phyloP scores from a whole-genome alignment of 2,797 vertebrate genomes.

The Crypturellus tataupa region DNA sequence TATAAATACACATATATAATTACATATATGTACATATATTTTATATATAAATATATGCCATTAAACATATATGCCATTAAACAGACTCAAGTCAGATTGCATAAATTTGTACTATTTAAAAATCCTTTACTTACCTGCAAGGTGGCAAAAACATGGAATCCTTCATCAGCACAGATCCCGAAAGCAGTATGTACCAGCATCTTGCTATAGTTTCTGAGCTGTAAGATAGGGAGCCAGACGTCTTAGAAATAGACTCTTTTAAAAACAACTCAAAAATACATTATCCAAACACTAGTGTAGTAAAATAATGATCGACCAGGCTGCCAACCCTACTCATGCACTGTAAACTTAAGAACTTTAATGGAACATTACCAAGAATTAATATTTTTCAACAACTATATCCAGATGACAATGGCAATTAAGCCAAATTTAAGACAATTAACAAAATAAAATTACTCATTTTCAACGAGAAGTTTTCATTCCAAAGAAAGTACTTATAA shows the following conservation, averaged over 20 bases:
- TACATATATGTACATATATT: not conserved
- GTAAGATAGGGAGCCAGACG: conserved; percentile 55
- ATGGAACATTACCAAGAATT: accelerated
- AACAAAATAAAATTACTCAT: not conserved
- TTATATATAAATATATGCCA: not conserved
- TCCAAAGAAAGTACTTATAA: not conserved
- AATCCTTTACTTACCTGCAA: conserved; percentile 79
- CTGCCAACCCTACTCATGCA: accelerated
- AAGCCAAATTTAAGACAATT: not conserved
- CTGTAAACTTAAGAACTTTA: not conserved
- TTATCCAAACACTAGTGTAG: not conserved
- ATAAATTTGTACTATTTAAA: not conserved
- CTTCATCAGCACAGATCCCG: conserved; percentile 94
- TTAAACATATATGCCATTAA: not conserved
- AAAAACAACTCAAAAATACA: not conserved
- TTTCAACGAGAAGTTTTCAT: not conserved
- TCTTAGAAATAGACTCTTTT: not conserved
- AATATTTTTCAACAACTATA: not conserved
- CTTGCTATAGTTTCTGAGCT: conserved; percentile 93
- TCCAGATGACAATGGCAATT: not conserved
- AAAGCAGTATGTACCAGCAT: conserved; percentile 96
- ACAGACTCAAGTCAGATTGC: not conserved
- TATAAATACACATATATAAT: not conserved
- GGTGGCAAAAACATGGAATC: conserved; percentile 95
- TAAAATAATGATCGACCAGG: not conserved